A percentile compares a stretch with the other conserved stretches of the same genome.
These are phyloP conservation scores for Geotrypetes seraphini DNA, from an alignment of 2,797 vertebrate species.

Conservation along the genomic window DNA sequence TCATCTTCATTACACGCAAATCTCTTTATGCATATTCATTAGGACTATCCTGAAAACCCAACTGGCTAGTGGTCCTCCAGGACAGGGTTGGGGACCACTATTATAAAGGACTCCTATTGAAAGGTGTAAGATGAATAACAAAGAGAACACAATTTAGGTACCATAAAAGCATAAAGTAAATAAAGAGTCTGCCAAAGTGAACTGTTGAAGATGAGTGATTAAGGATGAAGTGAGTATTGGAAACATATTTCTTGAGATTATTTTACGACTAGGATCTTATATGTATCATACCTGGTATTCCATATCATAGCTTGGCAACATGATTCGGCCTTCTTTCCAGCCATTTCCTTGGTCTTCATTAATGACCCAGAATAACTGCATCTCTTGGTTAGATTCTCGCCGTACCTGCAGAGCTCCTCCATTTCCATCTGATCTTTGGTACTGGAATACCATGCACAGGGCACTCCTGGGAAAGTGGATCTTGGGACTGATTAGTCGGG, in stretches of 20 bases:
- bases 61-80: no score
- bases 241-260: constrained; percentile 18
- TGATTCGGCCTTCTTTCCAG: constrained; percentile 86
- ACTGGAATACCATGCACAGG: constrained; percentile 82
- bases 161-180: constrained; percentile 58
- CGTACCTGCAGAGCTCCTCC: constrained; percentile 76
- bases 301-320: constrained; percentile 80
- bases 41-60: no score
- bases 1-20: no score
- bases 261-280: constrained; percentile 7
- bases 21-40: no score
- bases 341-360: constrained; percentile 76
- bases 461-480: constrained; percentile 70
- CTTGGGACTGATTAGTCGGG: constrained; percentile 73
- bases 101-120: constrained; percentile 47
- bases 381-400: constrained; percentile 71
- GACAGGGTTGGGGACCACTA: no score
- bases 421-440: constrained; percentile 73
- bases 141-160: constrained; percentile 59
- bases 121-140: constrained; percentile 64
- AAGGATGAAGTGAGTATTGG: constrained; percentile 12
- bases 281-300: constrained; percentile 72
- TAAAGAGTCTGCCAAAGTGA: constrained; percentile 38
- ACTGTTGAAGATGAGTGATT: constrained; percentile 50
- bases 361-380: constrained; percentile 78